A percentile compares a stretch with the other conserved stretches of the same genome.
These are phyloP conservation scores for Dicranocentrus wangi DNA, from an alignment of 2,888 invertebrate species.

Conservation along the genomic window DNA sequence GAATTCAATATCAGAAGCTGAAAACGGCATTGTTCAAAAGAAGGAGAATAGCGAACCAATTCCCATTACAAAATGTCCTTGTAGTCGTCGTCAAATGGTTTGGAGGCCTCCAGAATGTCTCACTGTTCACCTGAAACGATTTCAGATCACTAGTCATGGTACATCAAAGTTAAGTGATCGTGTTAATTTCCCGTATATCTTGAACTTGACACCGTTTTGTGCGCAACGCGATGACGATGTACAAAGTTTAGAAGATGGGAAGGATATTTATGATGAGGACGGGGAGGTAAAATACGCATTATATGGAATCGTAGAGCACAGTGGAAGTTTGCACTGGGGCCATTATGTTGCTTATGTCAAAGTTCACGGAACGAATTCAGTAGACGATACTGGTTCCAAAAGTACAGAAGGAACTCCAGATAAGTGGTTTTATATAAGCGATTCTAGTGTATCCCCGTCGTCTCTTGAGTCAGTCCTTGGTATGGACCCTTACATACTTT, in stretches of 20 bases:
- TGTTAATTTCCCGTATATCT: slow-evolving; percentile 88
- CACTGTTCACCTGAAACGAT: slow-evolving; percentile 95
- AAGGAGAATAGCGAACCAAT: slow-evolving; percentile 79
- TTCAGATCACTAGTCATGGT: slow-evolving; percentile 84
- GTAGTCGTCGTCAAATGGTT: slow-evolving; percentile 82
- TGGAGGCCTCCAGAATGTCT: slow-evolving; percentile 93
- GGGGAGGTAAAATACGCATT: slow-evolving; percentile 81
- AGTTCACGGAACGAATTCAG: slow-evolving; percentile 75
- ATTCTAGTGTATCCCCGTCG: slow-evolving; percentile 88
- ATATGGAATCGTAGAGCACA: slow-evolving; percentile 96
- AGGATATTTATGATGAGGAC: slow-evolving; percentile 67
- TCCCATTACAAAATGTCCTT: slow-evolving; percentile 88
- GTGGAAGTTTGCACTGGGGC: slow-evolving; percentile 90
- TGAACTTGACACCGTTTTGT: slow-evolving; percentile 94
- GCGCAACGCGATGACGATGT: slow-evolving; percentile 79
- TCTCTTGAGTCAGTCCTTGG: slow-evolving; percentile 86
- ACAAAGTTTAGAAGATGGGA: slow-evolving; percentile 26
- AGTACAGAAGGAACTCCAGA: slow-evolving; percentile 79
- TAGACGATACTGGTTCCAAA: slow-evolving; percentile 10
- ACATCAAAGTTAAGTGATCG: slow-evolving; percentile 89
- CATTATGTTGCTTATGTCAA: slow-evolving; percentile 97
- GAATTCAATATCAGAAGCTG: slow-evolving; percentile 69
- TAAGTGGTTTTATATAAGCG: slow-evolving; percentile 95
- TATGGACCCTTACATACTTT: slow-evolving; percentile 94
- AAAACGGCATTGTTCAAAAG: slow-evolving; percentile 39